These are phyloP conservation scores for Drosophila busckii DNA, from an alignment of 1,140 invertebrate genomes.

Conservation along the genomic window DNA sequence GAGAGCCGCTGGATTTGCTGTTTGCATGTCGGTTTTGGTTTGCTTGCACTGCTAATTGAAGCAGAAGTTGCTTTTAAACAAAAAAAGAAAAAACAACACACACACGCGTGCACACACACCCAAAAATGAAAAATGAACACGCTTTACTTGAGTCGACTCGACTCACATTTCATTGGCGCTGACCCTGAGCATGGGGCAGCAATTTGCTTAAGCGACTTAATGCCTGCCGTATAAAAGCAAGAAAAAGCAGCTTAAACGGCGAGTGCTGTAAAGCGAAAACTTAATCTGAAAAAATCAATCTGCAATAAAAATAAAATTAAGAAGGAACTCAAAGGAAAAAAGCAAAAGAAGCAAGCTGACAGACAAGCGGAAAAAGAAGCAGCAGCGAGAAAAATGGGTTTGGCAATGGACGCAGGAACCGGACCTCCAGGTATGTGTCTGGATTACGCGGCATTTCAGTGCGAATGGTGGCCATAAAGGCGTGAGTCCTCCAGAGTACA, in stretches of 20 bases:
- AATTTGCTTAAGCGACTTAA: slow-evolving; percentile 17
- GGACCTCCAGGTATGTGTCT: slow-evolving; percentile 55
- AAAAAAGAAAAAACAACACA: too few species aligned
- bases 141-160: slow-evolving; percentile 4
- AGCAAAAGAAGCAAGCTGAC: too few species aligned
- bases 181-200: slow-evolving; percentile 35
- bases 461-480: slow-evolving; percentile 34
- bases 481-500: slow-evolving; percentile 13
- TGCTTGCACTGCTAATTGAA: slow-evolving; percentile 51
- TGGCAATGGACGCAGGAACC: slow-evolving; percentile 32
- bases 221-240: slow-evolving; percentile 1
- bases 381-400: slow-evolving; percentile 33
- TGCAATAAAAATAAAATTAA: slow-evolving; percentile 77
- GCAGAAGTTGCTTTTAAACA: slow-evolving; percentile 31
- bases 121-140: too few species aligned
- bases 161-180: slow-evolving; percentile 25
- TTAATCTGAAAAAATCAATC: slow-evolving; percentile 75
- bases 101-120: too few species aligned
- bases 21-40: slow-evolving; percentile 39
- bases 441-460: slow-evolving; percentile 69
- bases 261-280: slow-evolving; percentile 45
- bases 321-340: slow-evolving; percentile 43
- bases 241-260: slow-evolving; percentile 13
- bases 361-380: slow-evolving; percentile 12
- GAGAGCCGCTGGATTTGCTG: slow-evolving; percentile 5